These are phyloP conservation scores for Pseudopleuronectes americanus DNA, from an alignment of 2,797 vertebrate genomes.

Conservation along the genomic window DNA sequence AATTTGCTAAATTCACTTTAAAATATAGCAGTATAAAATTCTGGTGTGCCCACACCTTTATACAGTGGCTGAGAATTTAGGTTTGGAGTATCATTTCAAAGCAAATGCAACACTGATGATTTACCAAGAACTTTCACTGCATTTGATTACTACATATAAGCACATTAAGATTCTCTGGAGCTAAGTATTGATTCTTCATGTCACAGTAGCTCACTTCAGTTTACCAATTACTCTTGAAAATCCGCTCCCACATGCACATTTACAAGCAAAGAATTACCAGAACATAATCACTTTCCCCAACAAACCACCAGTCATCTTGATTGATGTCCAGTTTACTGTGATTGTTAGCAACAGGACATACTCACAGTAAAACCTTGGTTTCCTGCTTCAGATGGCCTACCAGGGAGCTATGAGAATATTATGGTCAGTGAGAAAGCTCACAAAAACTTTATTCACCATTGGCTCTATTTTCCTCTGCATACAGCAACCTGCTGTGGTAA, in stretches of 20 bases:
- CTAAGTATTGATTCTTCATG: constrained; percentile 22
- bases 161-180: neutral
- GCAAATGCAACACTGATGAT: neutral
- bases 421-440: constrained; percentile 38
- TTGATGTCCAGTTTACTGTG: constrained; percentile 5
- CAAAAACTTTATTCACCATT: neutral
- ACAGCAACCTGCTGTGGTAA: neutral
- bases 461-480: neutral
- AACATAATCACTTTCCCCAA: constrained; percentile 15
- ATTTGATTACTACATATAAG: constrained; percentile 18
- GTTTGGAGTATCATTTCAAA: constrained; percentile 36
- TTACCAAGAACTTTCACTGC: constrained; percentile 1
- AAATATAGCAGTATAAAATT: too few species aligned
- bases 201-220: constrained; percentile 18
- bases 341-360: constrained; percentile 40
- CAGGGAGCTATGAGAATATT: constrained; percentile 49
- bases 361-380: constrained; percentile 45
- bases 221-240: constrained; percentile 9
- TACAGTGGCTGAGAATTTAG: too few species aligned
- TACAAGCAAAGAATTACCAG: constrained; percentile 1
- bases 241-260: constrained; percentile 36
- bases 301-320: constrained; percentile 18
- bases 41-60: too few species aligned
- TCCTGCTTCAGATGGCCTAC: constrained; percentile 31
- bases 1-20: too few species aligned